These are phyloP conservation scores for Calliopsis andreniformis DNA, from an alignment of 1,140 invertebrate species.

Conservation along the genomic window DNA sequence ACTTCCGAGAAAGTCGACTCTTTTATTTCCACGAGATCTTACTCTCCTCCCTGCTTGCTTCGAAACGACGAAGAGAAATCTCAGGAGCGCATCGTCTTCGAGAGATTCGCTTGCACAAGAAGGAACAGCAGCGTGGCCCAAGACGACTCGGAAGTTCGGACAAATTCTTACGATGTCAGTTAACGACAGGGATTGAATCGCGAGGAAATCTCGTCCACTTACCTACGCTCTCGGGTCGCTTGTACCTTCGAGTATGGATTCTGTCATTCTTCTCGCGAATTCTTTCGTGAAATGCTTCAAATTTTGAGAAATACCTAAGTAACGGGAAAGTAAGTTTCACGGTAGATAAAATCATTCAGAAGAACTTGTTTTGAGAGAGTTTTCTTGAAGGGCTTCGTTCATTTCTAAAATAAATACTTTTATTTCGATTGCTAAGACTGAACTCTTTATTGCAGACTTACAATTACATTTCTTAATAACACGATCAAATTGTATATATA, in stretches of 20 bases:
- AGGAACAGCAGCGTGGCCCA: constrained; percentile 23
- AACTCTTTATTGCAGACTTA: no score
- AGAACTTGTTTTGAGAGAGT: no score
- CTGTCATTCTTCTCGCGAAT: constrained; percentile 27
- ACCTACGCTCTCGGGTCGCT: constrained; percentile 37
- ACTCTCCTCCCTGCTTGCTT: constrained; percentile 47
- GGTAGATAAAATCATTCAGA: not conserved
- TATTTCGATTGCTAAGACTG: no score
- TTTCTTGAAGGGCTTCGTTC: no score
- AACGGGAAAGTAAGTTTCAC: not conserved
- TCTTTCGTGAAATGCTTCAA: not conserved
- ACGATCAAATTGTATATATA: no score
- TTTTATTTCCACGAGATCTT: constrained; percentile 69
- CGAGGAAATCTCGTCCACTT: constrained; percentile 36
- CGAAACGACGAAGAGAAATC: constrained; percentile 65
- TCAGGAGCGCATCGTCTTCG: constrained; percentile 68
- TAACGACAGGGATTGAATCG: constrained; percentile 42
- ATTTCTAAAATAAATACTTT: no score
- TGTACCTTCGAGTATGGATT: constrained; percentile 41
- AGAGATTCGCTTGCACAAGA: constrained; percentile 52
- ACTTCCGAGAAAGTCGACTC: constrained; percentile 73
- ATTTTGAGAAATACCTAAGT: not conserved
- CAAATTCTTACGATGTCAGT: constrained; percentile 56
- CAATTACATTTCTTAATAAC: no score
- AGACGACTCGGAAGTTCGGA: constrained; percentile 47